These are phyloP conservation scores for Antigone vipio DNA, from an alignment of 2,113 vertebrate genomes.

Conservation along the genomic window DNA sequence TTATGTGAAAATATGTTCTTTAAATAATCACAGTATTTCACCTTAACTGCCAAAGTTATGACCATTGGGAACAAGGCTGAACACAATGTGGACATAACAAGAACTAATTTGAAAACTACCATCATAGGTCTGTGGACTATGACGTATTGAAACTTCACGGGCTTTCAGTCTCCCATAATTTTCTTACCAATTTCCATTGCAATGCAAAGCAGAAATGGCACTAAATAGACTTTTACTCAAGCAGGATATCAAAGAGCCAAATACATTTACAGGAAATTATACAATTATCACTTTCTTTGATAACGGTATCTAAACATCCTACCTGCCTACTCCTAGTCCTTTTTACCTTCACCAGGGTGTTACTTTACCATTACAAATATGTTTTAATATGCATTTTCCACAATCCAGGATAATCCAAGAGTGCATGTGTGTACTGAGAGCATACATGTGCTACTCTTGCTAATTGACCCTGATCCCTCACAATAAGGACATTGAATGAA, in stretches of 20 bases:
- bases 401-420: background rate
- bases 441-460: background rate
- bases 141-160: rapidly evolving
- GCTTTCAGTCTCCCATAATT: background rate
- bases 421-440: background rate
- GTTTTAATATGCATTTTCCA: background rate
- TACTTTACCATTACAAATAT: background rate
- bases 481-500: slow-evolving; percentile 35
- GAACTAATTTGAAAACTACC: background rate
- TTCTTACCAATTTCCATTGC: background rate
- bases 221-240: background rate
- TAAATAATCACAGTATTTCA: background rate
- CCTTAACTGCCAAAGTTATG: background rate
- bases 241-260: background rate
- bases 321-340: background rate
- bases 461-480: slow-evolving; percentile 28
- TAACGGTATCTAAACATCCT: background rate
- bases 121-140: background rate
- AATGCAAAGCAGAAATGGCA: background rate
- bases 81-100: background rate
- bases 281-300: background rate
- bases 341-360: background rate
- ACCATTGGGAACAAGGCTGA: background rate
- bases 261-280: background rate
- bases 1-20: background rate